Percentiles rank a stretch among this genome's conserved stretches.
These are phyloP conservation scores for Alligator sinensis DNA, from an alignment of 2,113 vertebrate genomes.

Conservation along the genomic window DNA sequence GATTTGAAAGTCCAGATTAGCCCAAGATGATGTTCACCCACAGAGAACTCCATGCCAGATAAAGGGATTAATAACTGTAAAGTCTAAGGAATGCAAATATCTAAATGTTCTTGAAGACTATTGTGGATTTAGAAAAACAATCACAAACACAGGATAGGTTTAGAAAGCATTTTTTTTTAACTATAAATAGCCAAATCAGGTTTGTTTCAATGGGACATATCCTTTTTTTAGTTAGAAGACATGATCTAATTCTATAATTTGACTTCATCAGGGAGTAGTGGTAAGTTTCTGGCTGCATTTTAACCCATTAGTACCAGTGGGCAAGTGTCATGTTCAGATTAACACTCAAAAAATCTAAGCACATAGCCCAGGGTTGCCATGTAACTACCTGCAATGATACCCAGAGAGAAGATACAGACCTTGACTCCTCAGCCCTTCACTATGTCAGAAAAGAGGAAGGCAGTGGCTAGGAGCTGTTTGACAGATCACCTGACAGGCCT, in stretches of 20 bases:
- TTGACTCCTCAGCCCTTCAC: neutral
- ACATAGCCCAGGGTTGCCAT: neutral
- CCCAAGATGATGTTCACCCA: slow-evolving; percentile 64
- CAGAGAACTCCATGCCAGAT: slow-evolving; percentile 73
- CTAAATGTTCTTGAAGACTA: slow-evolving; percentile 78
- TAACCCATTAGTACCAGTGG: neutral
- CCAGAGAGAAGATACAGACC: neutral
- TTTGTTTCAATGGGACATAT: slow-evolving; percentile 18
- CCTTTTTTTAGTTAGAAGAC: slow-evolving; percentile 27
- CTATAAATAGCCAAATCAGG: slow-evolving; percentile 64
- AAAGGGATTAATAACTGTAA: slow-evolving; percentile 77
- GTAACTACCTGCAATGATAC: neutral
- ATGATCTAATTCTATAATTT: slow-evolving; percentile 7
- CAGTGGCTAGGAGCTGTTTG: neutral
- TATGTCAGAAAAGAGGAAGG: rapidly evolving
- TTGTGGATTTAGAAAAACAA: slow-evolving; percentile 78
- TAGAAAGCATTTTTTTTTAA: slow-evolving; percentile 35
- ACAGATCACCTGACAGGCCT: neutral
- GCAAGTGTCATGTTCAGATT: slow-evolving; percentile 1
- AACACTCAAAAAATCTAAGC: neutral
- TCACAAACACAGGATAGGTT: slow-evolving; percentile 72
- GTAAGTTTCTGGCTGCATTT: slow-evolving; percentile 22
- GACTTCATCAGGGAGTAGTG: neutral
- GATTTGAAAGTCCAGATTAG: slow-evolving; percentile 74
- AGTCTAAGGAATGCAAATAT: slow-evolving; percentile 73